Base-by-base conservation (phyloP, 2,797 vertebrate species). In the Pyrocephalus nanus region DNA sequence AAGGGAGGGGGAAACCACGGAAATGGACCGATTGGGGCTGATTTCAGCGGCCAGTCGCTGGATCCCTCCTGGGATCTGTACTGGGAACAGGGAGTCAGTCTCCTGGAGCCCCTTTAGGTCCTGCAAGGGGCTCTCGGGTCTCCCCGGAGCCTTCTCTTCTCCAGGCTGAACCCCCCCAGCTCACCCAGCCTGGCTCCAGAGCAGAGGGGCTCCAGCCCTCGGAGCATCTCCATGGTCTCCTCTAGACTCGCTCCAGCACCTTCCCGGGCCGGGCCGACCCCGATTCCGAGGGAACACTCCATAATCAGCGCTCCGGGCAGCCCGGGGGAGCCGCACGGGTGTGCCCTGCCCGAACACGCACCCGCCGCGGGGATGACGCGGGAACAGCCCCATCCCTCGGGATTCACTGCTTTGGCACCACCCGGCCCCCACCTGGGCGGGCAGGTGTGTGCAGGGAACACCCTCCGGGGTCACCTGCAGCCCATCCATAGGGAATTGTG, bases 61-160 rank as follows among this genome's bases (percentile, higher is more conserved):
- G 12, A 8, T 50, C 40, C 62, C 10, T 29, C 32, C 1, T 7
- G 45, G 48, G 34, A 15, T 34, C 23, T 5, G 42, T 30, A 45
- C 45, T 53, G 60, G 34, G 43, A 61, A 6, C 0, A 4, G 30
- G 10, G 20, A 65, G 1, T 15, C 71, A 4, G 45, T 5, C 18
- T 65, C 51, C 1, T 17, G 65, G 51, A 71, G 29, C 15, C 25
- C 20, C n/a, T 58, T 58, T 3, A 34, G 51, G 42, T 13, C 4
- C 45, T 71, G 45, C 0, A 5, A 65, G 18, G 58, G 21, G 25
- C 38, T 84, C 38, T 34, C 12, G 30, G 45, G 0, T 77, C 51
- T 58, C 25, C 23, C n/a, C 19, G 79, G 38, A 77, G 12, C 25
- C 65, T n/a, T n/a, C 36, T 3, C 26, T 20, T 55, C 11, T 23